Base-by-base conservation (phyloP, 2,888 invertebrate species). In the Coremacera marginata region DNA sequence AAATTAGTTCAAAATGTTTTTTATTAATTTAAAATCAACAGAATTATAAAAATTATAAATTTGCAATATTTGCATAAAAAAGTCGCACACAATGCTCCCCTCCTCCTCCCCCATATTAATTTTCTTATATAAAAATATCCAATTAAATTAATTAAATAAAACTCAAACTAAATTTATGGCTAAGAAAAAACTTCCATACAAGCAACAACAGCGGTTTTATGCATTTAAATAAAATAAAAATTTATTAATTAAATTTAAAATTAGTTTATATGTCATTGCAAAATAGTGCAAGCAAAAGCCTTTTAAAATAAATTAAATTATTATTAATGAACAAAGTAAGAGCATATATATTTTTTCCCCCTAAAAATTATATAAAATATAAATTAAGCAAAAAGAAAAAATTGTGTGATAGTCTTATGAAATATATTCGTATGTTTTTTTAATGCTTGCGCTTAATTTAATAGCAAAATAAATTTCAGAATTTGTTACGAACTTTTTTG, bases 381-480 rank as follows among this genome's bases (percentile, higher is more conserved):
- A 19, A 60, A n/a, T 11, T 25, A 60, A 55, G 19, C 5, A 9
- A 44, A 52, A 25, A 25, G 3, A 44, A 52, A 25, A 25, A 52
- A 11, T 25, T 31, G n/a, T 71, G 70, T 71, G 70, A 71, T 71
- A 71, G 34, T 71, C 57, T 71, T 71, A 71, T 52, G 52, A 22
- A 70, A 70, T 27, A 49, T 19, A 51, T 44, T 19, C 49, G 52
- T 27, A 27, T 22, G 19, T 22, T 57, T 25, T 52, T 27, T 52
- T 55, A 57, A 55, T 55, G 70, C 70, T 55, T 71, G 16, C 22
- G 49, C 70, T 52, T 31, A 22, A 34, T 19, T 57, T 57, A 55
- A 37, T 44, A 37, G 9, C 16, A 19, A 34, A 37, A 44, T 11
- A 44, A 44, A 44, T 44, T 44, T 14, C 0, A 11, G 44, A n/a